Evolutionary conservation across 2,888 invertebrate genomes (phyloP), one percentile per base, ranked within the genome.

Genomic region (Lasioglossum oenotherae): DNA sequence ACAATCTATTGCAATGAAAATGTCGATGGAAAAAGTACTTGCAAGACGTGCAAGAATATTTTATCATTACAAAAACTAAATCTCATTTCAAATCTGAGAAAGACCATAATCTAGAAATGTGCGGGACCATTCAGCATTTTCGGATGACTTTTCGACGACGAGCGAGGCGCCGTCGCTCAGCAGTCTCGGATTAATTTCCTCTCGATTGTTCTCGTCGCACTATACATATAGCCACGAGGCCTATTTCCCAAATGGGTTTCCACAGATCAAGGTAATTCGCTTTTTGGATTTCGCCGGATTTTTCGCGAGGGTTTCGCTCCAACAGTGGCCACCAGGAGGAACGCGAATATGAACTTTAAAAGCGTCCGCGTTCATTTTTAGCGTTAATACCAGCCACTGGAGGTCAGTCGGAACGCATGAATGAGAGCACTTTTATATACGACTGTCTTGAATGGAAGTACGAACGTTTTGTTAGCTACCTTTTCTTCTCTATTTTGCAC

Each of bases 281-380:
- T 53, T 57, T 74, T 64, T 19, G 71, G 53, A 77, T 75, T 53
- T 46, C 74, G 16, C 19, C 23, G 74, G 41, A 67, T 53, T 71
- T 67, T 14, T 35, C 31, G 53, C n/a, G 35, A 69, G 72, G 44
- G 57, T 57, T 76, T 41, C 76, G 31, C 67, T 49, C 57, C 10
- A 14, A 19, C 31, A 35, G 44, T 16, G n/a, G 12, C 14, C 4
- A 31, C 44, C 27, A 35, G 64, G 75, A 10, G 84, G 77, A 71
- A 78, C 60, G 69, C 77, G 84, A 53, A 81, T 78, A 81, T 49
- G 85, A 57, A 78, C 72, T 86, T 86, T 67, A 78, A 85, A 86
- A 78, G 74, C 77, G 71, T 73, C 38, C 38, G 49, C 69, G 82
- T 79, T 74, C 85, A 82, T 79, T 85, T 86, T 85, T 82, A 80